These are phyloP conservation scores for Zeus faber DNA, from an alignment of 2,113 vertebrate species.

Conservation along the genomic window DNA sequence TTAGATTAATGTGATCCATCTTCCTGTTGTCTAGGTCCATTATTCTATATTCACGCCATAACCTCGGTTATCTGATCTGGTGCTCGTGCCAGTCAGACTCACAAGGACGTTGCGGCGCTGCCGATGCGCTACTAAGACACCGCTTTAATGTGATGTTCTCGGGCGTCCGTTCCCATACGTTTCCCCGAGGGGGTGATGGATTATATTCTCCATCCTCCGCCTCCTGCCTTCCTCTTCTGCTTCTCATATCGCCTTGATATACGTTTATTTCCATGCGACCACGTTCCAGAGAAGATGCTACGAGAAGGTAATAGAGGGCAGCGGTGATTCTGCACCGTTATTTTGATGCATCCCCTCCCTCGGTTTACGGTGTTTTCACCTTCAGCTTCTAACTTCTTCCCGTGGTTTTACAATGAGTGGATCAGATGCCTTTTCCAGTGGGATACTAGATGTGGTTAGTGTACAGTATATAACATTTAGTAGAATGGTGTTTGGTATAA, in stretches of 20 bases:
- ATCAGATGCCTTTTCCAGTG: too few relatives aligned
- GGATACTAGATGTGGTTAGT: too few relatives aligned
- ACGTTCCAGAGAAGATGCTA: neutral
- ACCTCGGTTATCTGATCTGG: constrained; percentile 43
- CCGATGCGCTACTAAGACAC: neutral
- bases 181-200: constrained; percentile 2
- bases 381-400: too few relatives aligned
- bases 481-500: too few relatives aligned
- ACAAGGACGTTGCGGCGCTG: constrained; percentile 32
- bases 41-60: constrained; percentile 64
- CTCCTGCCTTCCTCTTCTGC: neutral
- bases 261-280: neutral
- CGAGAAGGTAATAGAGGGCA: neutral
- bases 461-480: too few relatives aligned
- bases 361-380: constrained; percentile 19
- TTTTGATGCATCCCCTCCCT: constrained; percentile 20
- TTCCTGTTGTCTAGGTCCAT: constrained; percentile 67
- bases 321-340: neutral
- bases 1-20: constrained; percentile 74
- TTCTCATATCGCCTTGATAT: neutral
- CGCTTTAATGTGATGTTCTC: neutral
- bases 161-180: too few relatives aligned
- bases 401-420: too few relatives aligned
- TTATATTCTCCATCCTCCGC: neutral
- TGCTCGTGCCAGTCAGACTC: constrained; percentile 28